Percentiles rank a stretch among this genome's conserved stretches.
phyloP scores from a whole-genome alignment of 2,113 vertebrate genomes.

The Leptodactylus fuscus region DNA sequence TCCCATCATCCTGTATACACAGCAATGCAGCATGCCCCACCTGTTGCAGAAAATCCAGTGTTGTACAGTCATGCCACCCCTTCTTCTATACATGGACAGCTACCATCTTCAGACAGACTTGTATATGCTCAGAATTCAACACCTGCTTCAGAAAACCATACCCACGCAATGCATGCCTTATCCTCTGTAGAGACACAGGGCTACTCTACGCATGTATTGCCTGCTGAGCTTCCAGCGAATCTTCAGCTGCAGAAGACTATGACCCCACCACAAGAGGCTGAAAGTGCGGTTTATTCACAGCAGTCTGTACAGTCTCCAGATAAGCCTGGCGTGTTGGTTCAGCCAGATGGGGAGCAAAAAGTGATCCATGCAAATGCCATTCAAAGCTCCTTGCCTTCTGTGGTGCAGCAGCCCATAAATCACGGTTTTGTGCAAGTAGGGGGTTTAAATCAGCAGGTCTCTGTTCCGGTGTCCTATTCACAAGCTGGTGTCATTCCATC shows the following conservation, averaged over 20 bases:
- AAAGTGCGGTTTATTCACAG: slow-evolving; percentile 60
- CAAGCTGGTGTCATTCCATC: slow-evolving; percentile 21
- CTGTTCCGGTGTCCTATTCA: neutral
- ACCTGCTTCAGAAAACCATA: slow-evolving; percentile 39
- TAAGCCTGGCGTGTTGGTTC: slow-evolving; percentile 37
- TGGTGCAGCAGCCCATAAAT: slow-evolving; percentile 8
- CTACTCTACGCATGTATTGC: slow-evolving; percentile 32
- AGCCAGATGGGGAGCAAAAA: slow-evolving; percentile 50
- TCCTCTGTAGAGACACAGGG: slow-evolving; percentile 35
- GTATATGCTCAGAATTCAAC: slow-evolving; percentile 20
- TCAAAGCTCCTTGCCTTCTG: slow-evolving; percentile 9
- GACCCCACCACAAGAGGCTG: slow-evolving; percentile 50
- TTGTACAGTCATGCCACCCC: neutral
- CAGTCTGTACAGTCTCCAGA: slow-evolving; percentile 60
- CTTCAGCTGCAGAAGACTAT: slow-evolving; percentile 21
- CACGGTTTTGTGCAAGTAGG: neutral
- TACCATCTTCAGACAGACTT: slow-evolving; percentile 18
- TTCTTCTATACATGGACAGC: neutral
- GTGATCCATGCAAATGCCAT: slow-evolving; percentile 23
- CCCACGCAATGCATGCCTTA: slow-evolving; percentile 43
- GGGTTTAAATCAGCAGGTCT: neutral
- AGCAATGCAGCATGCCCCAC: slow-evolving; percentile 3
- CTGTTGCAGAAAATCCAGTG: slow-evolving; percentile 12
- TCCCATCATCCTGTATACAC: slow-evolving; percentile 5
- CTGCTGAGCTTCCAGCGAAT: slow-evolving; percentile 56